Base-by-base conservation (phyloP, 2,888 invertebrate species). In the Heteromyza rotundicornis region DNA sequence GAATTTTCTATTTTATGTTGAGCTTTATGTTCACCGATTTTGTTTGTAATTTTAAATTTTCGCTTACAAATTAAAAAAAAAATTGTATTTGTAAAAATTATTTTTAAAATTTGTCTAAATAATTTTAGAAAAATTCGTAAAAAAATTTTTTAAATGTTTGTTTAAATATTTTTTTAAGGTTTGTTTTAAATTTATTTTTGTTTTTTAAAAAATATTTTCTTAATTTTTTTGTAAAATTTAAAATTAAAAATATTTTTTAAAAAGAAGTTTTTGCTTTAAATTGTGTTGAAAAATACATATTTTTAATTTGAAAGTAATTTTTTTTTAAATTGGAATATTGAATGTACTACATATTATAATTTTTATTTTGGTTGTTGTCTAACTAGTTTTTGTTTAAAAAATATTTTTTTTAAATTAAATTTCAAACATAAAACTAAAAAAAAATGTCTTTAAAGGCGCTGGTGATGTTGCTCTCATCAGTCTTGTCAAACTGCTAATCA, bases 401-500 rank as follows among this genome's bases (percentile, higher is more conserved):
- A 40, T 16, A 2, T 17, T 14, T 5, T 22, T 8, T 51, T 51
- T 20, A 3, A 23, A 23, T 1, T n/a, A n/a, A n/a, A 20, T 19
- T 27, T n/a, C 19, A 2, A 44, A 35, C 2, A 60, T 14, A 20
- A 14, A 20, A n/a, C n/a, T n/a, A n/a, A n/a, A n/a, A n/a, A n/a
- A n/a, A n/a, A n/a, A n/a, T 5, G 2, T 20, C 1, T 1, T 68
- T 66, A 0, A 52, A 79, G 79, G 93, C 16, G 90, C 92, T 23
- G 90, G 95, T 7, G 96, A 97, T 80, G 91, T 94, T 3, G 92
- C 93, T 56, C 85, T 98, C 35, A 92, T 95, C 0, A 92, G 92
- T 68, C 88, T 97, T 59, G 96, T 99, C 0, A 92, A 94, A 73
- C 86, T 99, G 22, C 85, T 99, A 5, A 99, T 99, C 72, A 94